Base-by-base conservation (phyloP, 2,797 vertebrate species). In the Alcedo quadribrachys region DNA sequence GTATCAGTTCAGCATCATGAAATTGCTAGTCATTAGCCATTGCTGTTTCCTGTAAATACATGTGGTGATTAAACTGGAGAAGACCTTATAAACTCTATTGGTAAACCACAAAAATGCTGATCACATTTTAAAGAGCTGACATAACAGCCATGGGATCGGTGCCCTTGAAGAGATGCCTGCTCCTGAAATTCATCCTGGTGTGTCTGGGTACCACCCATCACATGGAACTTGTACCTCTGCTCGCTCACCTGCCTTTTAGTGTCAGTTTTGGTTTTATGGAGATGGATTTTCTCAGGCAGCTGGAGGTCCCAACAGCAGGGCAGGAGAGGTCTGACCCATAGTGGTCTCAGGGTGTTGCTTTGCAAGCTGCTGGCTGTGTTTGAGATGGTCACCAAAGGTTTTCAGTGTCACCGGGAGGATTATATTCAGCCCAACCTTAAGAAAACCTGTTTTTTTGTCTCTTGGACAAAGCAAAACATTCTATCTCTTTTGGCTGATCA, bases 101-200 rank as follows among this genome's bases (percentile, higher is more conserved):
- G 82, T 35, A 84, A 93, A 63, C 69, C 87, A 82, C 75, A 76
- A 18, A 93, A 93, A 88, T n/a, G 67, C 77, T 62, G 89, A 17
- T 67, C 67, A 12, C 50, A 9, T 91, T 86, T 85, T 75, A 77
- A 75, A 85, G 65, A 62, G 27, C 69, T 83, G 92, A 67, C 9
- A 8, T 28, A 17, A 53, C 27, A 28, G 51, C 45, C 0, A 0
- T 0, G 1, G n/a, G 58, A 27, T 71, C 50, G 54, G 67, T 84
- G 70, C 17, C n/a, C 75, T 85, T 2, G 0, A 3, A 1, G 70
- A 27, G 51, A 60, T n/a, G 58, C 53, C 5, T 1, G 0, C 21
- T 45, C 54, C 30, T 55, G 4, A 50, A 50, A 32, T 0, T 0
- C 5, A 1, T 60, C 65, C 70, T 8, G 0, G 13, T 20, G 42